Percentiles rank a stretch among this genome's conserved stretches.
Evolutionary conservation across 2,797 vertebrate genomes (phyloP).

Genomic region (Pteronotus mesoamericanus): DNA sequence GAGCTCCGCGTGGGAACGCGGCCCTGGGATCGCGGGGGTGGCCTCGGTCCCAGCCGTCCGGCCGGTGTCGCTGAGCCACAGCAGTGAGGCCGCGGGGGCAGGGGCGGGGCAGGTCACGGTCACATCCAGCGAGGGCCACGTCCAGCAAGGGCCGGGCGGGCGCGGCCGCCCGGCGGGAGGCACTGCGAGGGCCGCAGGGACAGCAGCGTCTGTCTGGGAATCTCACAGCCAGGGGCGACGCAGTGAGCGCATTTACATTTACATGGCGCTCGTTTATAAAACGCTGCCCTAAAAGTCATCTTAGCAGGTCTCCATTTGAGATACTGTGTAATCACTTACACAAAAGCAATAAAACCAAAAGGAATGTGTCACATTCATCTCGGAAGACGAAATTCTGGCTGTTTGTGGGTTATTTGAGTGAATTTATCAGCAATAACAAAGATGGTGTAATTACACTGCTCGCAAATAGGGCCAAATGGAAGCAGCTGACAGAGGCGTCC

Average conservation of each 20-base stretch:
- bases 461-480: neutral
- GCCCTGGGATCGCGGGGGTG: neutral
- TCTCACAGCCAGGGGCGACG: no score
- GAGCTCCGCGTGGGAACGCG: accelerated
- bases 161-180: no score
- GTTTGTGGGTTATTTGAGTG: neutral
- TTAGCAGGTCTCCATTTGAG: neutral
- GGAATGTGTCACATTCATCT: neutral
- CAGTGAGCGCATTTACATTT: accelerated
- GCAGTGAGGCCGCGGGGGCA: neutral
- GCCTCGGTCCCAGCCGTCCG: accelerated
- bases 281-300: neutral
- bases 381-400: neutral
- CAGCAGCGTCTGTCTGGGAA: no score
- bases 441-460: neutral
- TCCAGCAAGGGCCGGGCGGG: no score
- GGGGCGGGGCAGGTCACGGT: no score
- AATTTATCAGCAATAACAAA: neutral
- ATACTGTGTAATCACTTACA: neutral
- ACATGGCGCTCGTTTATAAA: no score
- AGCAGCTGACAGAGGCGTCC: neutral
- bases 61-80: neutral
- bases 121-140: no score
- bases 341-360: neutral
- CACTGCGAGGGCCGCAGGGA: no score